A percentile compares a stretch with the other conserved stretches of the same genome.
Evolutionary conservation across 1,140 invertebrate species (phyloP).

Genomic region (Condylostylus longicornis): DNA sequence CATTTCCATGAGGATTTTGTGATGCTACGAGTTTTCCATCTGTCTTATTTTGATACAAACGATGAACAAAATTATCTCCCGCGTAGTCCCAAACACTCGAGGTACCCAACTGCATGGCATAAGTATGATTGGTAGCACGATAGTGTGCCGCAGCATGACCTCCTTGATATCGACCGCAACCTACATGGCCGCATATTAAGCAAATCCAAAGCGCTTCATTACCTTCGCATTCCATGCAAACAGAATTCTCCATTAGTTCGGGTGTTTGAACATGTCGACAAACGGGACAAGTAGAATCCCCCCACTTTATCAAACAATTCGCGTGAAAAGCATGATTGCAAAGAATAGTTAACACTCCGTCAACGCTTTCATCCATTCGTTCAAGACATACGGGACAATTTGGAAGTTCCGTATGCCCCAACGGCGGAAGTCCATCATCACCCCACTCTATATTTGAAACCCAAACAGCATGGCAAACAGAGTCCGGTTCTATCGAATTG

Average conservation of each 20-base stretch:
- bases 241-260: slow-evolving; percentile 66
- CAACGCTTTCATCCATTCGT: slow-evolving; percentile 94
- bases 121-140: slow-evolving; percentile 88
- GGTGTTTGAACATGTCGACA: slow-evolving; percentile 86
- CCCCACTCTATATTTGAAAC: slow-evolving; percentile 82
- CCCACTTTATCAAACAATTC: slow-evolving; percentile 88
- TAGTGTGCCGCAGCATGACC: slow-evolving; percentile 76
- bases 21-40: slow-evolving; percentile 92
- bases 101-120: slow-evolving; percentile 88
- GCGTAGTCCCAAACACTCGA: slow-evolving; percentile 82
- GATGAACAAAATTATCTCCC: slow-evolving; percentile 92
- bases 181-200: slow-evolving; percentile 94
- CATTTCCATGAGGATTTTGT: slow-evolving; percentile 39
- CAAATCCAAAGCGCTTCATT: slow-evolving; percentile 93
- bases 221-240: slow-evolving; percentile 64
- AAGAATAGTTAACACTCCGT: slow-evolving; percentile 91
- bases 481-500: slow-evolving; percentile 81
- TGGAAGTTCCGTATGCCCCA: slow-evolving; percentile 87
- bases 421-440: slow-evolving; percentile 48
- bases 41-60: slow-evolving; percentile 88
- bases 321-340: slow-evolving; percentile 98
- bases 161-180: slow-evolving; percentile 64
- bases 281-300: slow-evolving; percentile 74
- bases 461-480: slow-evolving; percentile 85
- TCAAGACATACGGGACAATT: slow-evolving; percentile 81